Evolutionary conservation across 2,113 vertebrate species (phyloP).

Genomic region (Gopherus flavomarginatus): DNA sequence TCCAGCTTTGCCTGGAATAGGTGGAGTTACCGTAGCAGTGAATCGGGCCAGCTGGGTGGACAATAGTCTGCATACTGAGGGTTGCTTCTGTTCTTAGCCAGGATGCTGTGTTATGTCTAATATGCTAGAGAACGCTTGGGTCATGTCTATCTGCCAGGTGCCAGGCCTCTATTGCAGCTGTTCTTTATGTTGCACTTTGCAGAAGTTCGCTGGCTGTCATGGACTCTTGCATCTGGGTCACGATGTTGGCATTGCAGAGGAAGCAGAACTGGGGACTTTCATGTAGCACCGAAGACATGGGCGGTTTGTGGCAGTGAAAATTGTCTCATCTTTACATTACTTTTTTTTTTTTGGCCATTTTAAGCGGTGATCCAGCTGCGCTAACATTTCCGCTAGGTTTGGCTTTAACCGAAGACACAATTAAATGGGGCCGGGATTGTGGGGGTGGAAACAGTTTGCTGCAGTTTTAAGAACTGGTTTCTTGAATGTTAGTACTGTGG

Average conservation of each 20-base stretch:
- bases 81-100: background rate
- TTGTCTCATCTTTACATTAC: accelerated
- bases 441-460: background rate
- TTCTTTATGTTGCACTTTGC: background rate
- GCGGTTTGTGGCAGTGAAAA: background rate
- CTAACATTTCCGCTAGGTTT: background rate
- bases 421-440: background rate
- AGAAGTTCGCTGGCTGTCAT: background rate
- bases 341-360: background rate
- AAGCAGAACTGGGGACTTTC: background rate
- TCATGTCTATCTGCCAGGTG: background rate
- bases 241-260: accelerated
- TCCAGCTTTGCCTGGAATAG: background rate
- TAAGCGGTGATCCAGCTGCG: background rate
- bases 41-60: background rate
- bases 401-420: background rate
- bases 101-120: accelerated
- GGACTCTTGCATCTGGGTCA: background rate
- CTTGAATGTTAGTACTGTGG: background rate
- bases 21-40: background rate
- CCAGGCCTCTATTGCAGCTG: background rate
- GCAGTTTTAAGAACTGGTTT: slow-evolving; percentile 26
- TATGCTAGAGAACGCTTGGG: background rate
- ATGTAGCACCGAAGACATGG: background rate
- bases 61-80: accelerated